Evolutionary conservation across 2,888 invertebrate genomes (phyloP).

Genomic region (Cancer borealis): DNA sequence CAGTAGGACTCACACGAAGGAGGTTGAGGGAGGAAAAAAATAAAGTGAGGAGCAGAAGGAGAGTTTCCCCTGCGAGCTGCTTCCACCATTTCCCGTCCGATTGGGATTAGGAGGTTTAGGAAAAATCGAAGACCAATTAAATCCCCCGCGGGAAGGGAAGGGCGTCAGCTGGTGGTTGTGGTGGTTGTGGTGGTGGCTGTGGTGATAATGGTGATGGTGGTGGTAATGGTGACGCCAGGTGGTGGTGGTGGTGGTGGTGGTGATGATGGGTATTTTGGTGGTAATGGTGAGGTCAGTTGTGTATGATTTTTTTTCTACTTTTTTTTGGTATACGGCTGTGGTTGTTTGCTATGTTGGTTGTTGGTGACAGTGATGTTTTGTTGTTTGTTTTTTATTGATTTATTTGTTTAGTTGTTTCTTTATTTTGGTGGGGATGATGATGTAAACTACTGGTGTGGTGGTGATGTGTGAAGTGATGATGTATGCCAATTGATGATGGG

Average conservation of each 20-base stretch:
- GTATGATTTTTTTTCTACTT: not conserved
- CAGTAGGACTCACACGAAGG: not conserved
- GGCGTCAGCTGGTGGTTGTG: constrained; percentile 37
- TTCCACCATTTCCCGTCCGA: constrained; percentile 46
- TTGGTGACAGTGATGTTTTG: too few relatives aligned
- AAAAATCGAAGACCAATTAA: constrained; percentile 58
- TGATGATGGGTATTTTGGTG: too few relatives aligned
- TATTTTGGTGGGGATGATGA: too few relatives aligned
- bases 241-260: not conserved
- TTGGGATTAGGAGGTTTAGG: constrained; percentile 54
- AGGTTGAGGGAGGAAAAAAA: not conserved
- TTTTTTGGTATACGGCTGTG: not conserved
- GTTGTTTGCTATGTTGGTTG: not conserved
- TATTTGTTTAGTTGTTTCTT: too few relatives aligned
- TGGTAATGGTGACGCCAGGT: not conserved
- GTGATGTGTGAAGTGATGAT: too few relatives aligned
- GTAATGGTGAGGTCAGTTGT: not conserved
- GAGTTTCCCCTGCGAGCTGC: not conserved
- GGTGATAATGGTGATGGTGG: not conserved
- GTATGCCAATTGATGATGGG: too few relatives aligned
- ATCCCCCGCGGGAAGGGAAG: constrained; percentile 28
- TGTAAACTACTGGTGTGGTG: too few relatives aligned
- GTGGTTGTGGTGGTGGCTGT: constrained; percentile 3
- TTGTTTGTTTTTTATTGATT: too few relatives aligned
- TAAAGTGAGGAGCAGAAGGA: not conserved